A percentile compares a stretch with the other conserved stretches of the same genome.
These are phyloP conservation scores for Drosophila dunni DNA, from an alignment of 1,140 invertebrate genomes.

Conservation along the genomic window DNA sequence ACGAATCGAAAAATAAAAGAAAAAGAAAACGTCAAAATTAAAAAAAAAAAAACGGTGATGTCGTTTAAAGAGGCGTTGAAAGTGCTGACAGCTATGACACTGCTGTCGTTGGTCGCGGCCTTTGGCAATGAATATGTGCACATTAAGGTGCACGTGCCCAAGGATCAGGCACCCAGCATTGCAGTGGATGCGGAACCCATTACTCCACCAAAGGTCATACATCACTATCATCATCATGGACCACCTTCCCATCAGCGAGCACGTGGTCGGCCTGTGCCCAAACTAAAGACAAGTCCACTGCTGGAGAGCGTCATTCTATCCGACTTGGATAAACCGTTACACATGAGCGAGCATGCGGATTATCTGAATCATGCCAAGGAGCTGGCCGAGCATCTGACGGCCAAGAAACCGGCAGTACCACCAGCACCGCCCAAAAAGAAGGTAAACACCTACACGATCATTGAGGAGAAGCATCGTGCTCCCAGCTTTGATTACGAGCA, in stretches of 20 bases:
- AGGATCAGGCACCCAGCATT: conserved; percentile 50
- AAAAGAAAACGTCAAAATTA: conserved; percentile 5
- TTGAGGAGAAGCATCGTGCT: conserved; percentile 63
- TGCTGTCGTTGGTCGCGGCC: conserved; percentile 9
- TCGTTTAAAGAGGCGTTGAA: background rate
- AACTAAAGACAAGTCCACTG: conserved; percentile 57
- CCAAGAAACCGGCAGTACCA: conserved; percentile 44
- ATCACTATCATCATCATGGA: conserved; percentile 71
- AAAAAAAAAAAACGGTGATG: conserved; percentile 8
- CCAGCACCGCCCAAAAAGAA: conserved; percentile 64
- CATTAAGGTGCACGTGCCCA: conserved; percentile 78
- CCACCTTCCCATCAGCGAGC: conserved; percentile 55
- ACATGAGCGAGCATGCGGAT: conserved; percentile 74
- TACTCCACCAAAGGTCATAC: conserved; percentile 63
- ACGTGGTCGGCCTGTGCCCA: conserved; percentile 14
- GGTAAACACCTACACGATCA: conserved; percentile 74
- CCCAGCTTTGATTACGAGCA: conserved; percentile 55
- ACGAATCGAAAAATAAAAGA: conserved; percentile 18
- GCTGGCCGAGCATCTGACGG: conserved; percentile 57
- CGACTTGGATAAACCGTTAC: conserved; percentile 69
- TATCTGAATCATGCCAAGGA: conserved; percentile 77
- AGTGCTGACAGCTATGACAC: background rate
- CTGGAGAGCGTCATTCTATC: conserved; percentile 73
- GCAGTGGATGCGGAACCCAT: conserved; percentile 37
- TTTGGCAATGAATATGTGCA: conserved; percentile 79